Evolutionary conservation across 2,797 vertebrate genomes (phyloP).

Genomic region (Otolemur crassicaudatus): DNA sequence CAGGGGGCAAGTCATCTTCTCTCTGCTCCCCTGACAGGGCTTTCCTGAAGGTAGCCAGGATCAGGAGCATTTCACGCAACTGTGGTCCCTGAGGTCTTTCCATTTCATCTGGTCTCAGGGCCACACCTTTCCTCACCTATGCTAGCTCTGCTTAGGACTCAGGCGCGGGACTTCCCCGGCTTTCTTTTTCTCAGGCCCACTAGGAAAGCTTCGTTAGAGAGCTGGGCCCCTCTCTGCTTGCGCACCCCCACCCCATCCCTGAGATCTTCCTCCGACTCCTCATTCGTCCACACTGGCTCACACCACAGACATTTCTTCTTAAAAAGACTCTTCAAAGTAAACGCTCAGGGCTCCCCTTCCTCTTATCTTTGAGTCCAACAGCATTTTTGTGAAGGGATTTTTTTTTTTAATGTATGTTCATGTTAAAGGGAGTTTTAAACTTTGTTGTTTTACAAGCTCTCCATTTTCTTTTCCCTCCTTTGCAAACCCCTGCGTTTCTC

Average conservation of each 20-base stretch:
- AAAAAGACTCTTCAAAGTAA: constrained; percentile 56
- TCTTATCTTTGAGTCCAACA: constrained; percentile 49
- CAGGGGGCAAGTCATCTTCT: not conserved
- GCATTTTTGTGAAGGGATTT: not conserved
- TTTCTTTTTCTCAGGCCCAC: not conserved
- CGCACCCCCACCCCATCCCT: accelerated
- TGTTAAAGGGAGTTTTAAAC: constrained; percentile 36
- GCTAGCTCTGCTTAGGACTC: not conserved
- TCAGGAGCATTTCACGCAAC: accelerated
- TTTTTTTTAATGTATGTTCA: not conserved
- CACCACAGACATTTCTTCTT: not conserved
- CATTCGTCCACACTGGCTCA: not conserved
- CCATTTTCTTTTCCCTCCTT: not conserved
- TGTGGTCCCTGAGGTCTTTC: not conserved
- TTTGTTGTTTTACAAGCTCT: not conserved
- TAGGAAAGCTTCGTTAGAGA: not conserved
- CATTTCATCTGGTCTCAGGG: accelerated
- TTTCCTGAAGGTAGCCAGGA: not conserved
- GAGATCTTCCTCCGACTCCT: not conserved
- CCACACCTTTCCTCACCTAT: not conserved
- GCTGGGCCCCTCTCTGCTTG: not conserved
- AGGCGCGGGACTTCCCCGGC: too few relatives aligned
- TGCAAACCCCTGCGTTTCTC: not conserved
- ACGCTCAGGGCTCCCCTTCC: not conserved
- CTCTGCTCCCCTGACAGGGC: not conserved